phyloP scores from a whole-genome alignment of 2,113 vertebrate species.

The Pseudopodoces humilis region DNA sequence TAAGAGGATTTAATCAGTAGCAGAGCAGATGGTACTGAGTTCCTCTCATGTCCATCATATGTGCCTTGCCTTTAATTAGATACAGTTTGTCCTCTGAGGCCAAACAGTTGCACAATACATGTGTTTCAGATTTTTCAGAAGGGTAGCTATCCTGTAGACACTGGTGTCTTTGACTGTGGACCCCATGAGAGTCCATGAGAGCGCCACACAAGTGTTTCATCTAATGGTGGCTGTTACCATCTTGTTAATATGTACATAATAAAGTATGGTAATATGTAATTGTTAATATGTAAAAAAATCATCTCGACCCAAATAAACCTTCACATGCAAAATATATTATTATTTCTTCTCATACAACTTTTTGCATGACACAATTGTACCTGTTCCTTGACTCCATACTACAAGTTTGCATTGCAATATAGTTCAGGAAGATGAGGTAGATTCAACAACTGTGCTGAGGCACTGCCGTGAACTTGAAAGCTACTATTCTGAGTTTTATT shows the following conservation, averaged over 20 bases:
- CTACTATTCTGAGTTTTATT: not conserved
- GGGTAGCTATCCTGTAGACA: not conserved
- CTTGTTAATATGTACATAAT: not conserved
- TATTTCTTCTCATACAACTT: not conserved
- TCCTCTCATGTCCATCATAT: conserved; percentile 8
- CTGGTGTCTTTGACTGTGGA: not conserved
- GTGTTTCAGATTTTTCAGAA: not conserved
- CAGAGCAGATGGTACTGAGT: conserved; percentile 12
- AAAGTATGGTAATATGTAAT: no score
- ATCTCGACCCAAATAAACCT: not conserved
- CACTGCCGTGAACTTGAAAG: not conserved
- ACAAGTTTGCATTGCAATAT: not conserved
- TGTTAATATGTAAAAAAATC: not conserved
- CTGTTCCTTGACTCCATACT: not conserved
- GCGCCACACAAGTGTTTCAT: not conserved
- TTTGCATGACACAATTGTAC: not conserved
- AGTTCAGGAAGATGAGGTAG: not conserved
- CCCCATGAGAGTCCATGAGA: not conserved
- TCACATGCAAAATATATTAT: not conserved
- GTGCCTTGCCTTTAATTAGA: conserved; percentile 37
- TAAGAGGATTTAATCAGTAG: conserved; percentile 25
- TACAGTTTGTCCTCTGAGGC: not conserved
- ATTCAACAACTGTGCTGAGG: not conserved
- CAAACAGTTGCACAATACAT: not conserved
- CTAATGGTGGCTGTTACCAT: not conserved